These are phyloP conservation scores for Clarias pachynema DNA, from an alignment of 2,797 vertebrate species.

Conservation along the genomic window DNA sequence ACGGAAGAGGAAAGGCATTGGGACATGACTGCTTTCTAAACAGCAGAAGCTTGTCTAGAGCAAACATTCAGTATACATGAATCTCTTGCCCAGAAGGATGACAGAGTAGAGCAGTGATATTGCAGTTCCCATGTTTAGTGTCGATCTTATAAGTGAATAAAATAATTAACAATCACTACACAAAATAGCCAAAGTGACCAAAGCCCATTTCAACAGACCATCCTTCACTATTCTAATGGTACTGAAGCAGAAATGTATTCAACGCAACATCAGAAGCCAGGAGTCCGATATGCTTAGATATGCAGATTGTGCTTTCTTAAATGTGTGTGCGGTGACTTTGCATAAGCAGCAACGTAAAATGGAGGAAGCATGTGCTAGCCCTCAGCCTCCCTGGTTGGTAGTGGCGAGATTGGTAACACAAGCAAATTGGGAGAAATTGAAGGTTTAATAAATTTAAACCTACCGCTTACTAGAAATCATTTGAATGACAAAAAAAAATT, in stretches of 20 bases:
- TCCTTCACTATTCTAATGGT: constrained; percentile 15
- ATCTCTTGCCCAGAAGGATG: constrained; percentile 55
- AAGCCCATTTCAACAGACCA: constrained; percentile 27
- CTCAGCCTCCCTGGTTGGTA: background rate
- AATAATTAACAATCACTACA: background rate
- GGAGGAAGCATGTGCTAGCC: background rate
- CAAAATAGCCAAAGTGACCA: constrained; percentile 8
- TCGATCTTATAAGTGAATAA: background rate
- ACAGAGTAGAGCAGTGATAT: constrained; percentile 50
- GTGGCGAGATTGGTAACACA: background rate
- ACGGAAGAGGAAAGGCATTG: constrained; percentile 19
- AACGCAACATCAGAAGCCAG: constrained; percentile 1
- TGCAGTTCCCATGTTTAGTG: constrained; percentile 23
- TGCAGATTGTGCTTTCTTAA: background rate
- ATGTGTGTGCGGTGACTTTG: background rate
- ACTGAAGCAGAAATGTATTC: background rate
- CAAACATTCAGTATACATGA: constrained; percentile 23
- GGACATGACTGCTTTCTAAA: constrained; percentile 19
- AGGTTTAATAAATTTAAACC: background rate
- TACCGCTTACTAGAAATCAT: background rate
- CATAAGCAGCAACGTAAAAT: background rate
- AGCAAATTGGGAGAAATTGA: background rate
- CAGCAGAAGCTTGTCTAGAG: constrained; percentile 45
- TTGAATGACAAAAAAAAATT: background rate
- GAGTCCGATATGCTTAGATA: constrained; percentile 13